phyloP scores from a whole-genome alignment of 2,797 vertebrate species.

The Tapirus indicus region DNA sequence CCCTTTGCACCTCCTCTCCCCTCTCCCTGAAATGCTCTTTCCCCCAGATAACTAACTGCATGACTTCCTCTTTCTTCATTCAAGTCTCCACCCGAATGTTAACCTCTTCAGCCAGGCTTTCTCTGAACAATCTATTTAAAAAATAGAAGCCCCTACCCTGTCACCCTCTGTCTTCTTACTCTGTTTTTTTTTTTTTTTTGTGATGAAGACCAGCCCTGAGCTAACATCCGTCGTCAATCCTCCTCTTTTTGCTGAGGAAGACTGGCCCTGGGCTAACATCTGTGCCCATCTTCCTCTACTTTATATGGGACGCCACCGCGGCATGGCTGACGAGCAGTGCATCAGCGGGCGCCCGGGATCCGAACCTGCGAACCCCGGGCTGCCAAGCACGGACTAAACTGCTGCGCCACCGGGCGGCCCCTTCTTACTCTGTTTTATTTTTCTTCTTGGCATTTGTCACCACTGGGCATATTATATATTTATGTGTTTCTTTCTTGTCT shows the following conservation, averaged over 20 bases:
- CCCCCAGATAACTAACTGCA: not conserved
- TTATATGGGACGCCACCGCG: too few species aligned
- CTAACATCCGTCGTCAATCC: too few species aligned
- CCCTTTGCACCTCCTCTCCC: not conserved
- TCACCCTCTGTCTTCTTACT: conserved; percentile 30
- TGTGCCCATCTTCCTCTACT: too few species aligned
- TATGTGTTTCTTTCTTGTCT: not conserved
- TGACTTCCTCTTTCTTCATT: not conserved
- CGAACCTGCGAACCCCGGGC: too few species aligned
- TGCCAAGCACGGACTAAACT: too few species aligned
- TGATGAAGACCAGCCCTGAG: too few species aligned
- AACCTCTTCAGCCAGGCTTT: not conserved
- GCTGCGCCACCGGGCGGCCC: too few species aligned
- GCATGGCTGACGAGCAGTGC: too few species aligned
- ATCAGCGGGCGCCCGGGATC: too few species aligned
- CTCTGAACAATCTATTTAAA: not conserved
- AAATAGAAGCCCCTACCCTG: not conserved
- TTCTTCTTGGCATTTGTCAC: conserved; percentile 24
- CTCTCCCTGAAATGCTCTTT: not conserved
- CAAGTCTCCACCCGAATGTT: not conserved
- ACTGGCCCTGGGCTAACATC: too few species aligned
- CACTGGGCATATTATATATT: not conserved
- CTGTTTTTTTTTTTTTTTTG: conserved; percentile 32
- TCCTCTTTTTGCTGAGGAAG: too few species aligned
- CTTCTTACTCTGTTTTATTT: conserved; percentile 40